Percentiles rank a stretch among this genome's conserved stretches.
These are phyloP conservation scores for Neotoxoptera formosana DNA, from an alignment of 1,140 invertebrate genomes.

Conservation along the genomic window DNA sequence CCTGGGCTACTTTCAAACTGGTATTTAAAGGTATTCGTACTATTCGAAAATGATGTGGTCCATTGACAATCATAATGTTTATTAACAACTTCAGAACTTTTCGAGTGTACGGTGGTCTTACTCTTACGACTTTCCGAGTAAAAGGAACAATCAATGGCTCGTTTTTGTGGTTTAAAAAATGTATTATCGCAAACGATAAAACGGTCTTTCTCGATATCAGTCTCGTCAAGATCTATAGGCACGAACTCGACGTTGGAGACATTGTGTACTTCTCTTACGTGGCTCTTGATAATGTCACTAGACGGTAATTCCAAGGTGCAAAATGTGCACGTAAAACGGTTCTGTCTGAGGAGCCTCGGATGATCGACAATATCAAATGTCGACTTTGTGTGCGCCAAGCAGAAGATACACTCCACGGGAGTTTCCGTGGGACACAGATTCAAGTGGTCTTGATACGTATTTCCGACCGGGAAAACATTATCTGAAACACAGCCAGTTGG, in stretches of 20 bases:
- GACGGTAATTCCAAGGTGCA: neutral
- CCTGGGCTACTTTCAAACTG: accelerated
- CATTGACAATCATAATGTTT: neutral
- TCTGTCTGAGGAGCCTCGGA: neutral
- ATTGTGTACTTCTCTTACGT: neutral
- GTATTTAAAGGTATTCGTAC: neutral
- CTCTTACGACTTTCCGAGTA: neutral
- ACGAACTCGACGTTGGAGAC: neutral
- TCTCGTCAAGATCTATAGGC: neutral
- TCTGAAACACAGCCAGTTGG: neutral
- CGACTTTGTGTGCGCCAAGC: neutral
- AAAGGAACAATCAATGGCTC: neutral
- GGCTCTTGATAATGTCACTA: neutral
- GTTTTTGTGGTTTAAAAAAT: neutral
- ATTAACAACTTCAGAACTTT: neutral
- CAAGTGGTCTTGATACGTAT: neutral
- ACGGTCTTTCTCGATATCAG: neutral
- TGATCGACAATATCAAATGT: neutral
- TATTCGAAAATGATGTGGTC: neutral
- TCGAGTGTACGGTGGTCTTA: accelerated
- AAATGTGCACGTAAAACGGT: conserved; percentile 24
- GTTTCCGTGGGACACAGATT: neutral
- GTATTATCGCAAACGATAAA: neutral
- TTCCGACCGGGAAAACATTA: neutral
- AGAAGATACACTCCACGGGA: neutral